A percentile compares a stretch with the other conserved stretches of the same genome.
Conservation (phyloP, 2,888 invertebrate species). For the Arenicola marina region DNA sequence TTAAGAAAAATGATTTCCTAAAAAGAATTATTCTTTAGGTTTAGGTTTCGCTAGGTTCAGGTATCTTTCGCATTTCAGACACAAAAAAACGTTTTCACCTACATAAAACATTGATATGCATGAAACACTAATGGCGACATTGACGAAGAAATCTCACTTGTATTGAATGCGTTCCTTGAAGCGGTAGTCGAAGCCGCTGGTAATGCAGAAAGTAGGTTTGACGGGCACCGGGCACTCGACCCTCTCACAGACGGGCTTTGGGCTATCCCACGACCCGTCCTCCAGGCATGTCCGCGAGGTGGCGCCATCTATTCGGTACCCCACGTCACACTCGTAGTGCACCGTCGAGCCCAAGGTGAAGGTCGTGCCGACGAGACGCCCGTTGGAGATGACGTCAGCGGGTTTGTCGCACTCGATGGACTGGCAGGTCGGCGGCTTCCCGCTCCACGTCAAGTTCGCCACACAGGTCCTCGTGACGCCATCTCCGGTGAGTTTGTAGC, state of each 20-base stretch:
- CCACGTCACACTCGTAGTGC: slow-evolving; percentile 46
- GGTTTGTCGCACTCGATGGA: slow-evolving; percentile 58
- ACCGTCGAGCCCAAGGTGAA: slow-evolving; percentile 16
- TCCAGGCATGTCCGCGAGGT: slow-evolving; percentile 41
- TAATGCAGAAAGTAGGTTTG: slow-evolving; percentile 1
- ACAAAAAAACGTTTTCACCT: too few species aligned
- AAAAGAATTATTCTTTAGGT: too few species aligned
- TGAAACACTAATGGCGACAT: too few species aligned
- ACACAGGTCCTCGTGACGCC: slow-evolving; percentile 13
- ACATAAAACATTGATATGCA: too few species aligned
- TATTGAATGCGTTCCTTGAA: slow-evolving; percentile 20
- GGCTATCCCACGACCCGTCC: slow-evolving; percentile 48
- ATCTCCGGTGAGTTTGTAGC: slow-evolving; percentile 35
- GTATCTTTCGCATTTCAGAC: too few species aligned
- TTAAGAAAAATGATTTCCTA: neutral
- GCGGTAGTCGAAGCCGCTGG: slow-evolving; percentile 17
- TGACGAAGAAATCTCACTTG: slow-evolving; percentile 2
- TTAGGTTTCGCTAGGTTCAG: too few species aligned
- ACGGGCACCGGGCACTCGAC: slow-evolving; percentile 37
- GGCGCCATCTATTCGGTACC: slow-evolving; percentile 40
- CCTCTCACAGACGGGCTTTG: slow-evolving; percentile 44
- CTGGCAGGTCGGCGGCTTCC: slow-evolving; percentile 20
- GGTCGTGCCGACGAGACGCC: slow-evolving; percentile 10
- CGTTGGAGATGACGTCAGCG: slow-evolving; percentile 21
- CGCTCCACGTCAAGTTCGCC: slow-evolving; percentile 19